These are phyloP conservation scores for Podarcis lilfordi DNA, from an alignment of 2,797 vertebrate genomes.

Conservation along the genomic window DNA sequence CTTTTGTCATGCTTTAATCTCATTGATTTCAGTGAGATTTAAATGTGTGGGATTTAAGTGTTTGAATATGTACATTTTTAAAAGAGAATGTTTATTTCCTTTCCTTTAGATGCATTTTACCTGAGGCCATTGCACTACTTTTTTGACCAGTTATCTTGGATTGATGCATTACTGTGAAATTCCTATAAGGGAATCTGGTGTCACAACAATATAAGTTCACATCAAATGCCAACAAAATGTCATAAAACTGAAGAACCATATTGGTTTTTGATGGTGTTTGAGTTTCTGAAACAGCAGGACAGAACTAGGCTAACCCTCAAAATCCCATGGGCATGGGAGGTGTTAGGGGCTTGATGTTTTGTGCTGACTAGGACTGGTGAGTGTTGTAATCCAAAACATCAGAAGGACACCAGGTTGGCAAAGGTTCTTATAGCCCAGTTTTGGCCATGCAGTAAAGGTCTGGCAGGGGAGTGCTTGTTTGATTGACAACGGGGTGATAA, in stretches of 20 bases:
- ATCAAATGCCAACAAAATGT: neutral
- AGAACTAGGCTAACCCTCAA: conserved; percentile 64
- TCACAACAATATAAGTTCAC: neutral
- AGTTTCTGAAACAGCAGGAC: neutral
- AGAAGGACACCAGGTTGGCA: too few relatives aligned
- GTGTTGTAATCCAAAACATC: too few relatives aligned
- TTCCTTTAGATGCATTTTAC: neutral
- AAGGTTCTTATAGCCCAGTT: conserved; percentile 19
- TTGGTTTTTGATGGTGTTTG: neutral
- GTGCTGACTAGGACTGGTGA: too few relatives aligned
- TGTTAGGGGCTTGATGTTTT: conserved; percentile 39
- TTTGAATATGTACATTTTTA: neutral
- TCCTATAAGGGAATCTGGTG: neutral
- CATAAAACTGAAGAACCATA: neutral
- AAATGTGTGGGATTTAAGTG: neutral
- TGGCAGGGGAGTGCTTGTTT: conserved; percentile 37
- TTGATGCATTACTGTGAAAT: neutral
- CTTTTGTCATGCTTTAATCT: neutral
- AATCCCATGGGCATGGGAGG: conserved; percentile 33
- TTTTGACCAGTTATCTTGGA: conserved; percentile 1
- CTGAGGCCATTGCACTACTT: neutral
- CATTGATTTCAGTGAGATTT: neutral
- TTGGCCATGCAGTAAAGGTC: conserved; percentile 36
- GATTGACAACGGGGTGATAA: conserved; percentile 68
- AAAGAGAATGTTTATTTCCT: neutral